Conservation (phyloP, 92 coral and sea anemone genomes). For the Anthopleura xanthogrammica region DNA sequence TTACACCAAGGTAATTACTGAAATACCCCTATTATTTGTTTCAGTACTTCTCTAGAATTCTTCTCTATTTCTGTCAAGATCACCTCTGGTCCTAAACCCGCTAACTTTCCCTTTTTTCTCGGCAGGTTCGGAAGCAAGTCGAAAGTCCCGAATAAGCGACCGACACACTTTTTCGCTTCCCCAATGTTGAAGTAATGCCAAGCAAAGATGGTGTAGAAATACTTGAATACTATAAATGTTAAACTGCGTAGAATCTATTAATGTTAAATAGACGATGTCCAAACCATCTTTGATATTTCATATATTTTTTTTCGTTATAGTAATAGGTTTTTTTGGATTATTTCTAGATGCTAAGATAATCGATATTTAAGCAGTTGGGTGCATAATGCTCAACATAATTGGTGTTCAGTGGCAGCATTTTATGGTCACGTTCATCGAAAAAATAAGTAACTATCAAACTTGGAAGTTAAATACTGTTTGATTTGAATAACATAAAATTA, state of each 20-base stretch:
- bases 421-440: not conserved
- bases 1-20: constrained; percentile 86
- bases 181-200: constrained; percentile 80
- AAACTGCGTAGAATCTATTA: not conserved
- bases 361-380: not conserved
- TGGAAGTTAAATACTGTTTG: not conserved
- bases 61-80: not conserved
- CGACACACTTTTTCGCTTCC: constrained; percentile 94
- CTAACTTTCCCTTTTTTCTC: not conserved
- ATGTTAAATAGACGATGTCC: not conserved
- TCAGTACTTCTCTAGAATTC: not conserved
- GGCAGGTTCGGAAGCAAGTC: constrained; percentile 97
- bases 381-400: not conserved
- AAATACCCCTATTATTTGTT: not conserved
- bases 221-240: not conserved
- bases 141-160: constrained; percentile 88
- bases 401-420: not conserved
- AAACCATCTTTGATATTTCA: not conserved
- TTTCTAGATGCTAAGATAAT: not conserved
- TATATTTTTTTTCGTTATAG: not conserved
- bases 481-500: not conserved
- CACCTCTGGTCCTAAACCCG: not conserved
- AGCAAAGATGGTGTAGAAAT: not conserved
- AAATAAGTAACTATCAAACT: not conserved
- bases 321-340: not conserved